Percentiles rank a stretch among this genome's conserved stretches.
Conservation (phyloP, 2,113 vertebrate genomes). For the Diphyllodes magnificus region DNA sequence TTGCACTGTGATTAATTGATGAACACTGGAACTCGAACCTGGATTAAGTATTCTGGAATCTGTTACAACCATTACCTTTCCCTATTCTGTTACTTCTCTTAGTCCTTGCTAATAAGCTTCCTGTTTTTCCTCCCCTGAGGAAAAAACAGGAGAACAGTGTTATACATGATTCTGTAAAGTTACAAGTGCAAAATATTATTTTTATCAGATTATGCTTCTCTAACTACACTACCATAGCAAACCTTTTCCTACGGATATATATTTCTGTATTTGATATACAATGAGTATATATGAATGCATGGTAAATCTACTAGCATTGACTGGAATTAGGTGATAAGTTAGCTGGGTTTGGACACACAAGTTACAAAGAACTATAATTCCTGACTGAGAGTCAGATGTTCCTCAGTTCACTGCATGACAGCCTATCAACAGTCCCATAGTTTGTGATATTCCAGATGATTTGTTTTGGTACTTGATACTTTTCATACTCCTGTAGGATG, state of each 20-base stretch:
- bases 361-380: not conserved
- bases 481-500: not conserved
- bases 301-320: not conserved
- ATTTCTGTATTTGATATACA: not conserved
- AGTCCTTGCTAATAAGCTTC: not conserved
- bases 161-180: not conserved
- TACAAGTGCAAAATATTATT: not conserved
- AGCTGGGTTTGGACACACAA: not conserved
- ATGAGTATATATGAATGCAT: not conserved
- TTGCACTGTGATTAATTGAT: not conserved
- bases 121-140: not conserved
- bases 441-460: not conserved
- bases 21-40: not conserved
- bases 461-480: not conserved
- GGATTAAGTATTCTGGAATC: not conserved
- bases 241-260: not conserved
- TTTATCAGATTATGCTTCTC: not conserved
- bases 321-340: not conserved
- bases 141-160: not conserved
- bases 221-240: not conserved
- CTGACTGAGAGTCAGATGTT: not conserved
- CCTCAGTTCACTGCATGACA: not conserved
- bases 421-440: not conserved
- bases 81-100: not conserved
- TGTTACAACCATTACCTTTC: not conserved